Evolutionary conservation across 2,113 vertebrate genomes (phyloP), one percentile per base, ranked within the genome.

Genomic region (Sterna hirundo): DNA sequence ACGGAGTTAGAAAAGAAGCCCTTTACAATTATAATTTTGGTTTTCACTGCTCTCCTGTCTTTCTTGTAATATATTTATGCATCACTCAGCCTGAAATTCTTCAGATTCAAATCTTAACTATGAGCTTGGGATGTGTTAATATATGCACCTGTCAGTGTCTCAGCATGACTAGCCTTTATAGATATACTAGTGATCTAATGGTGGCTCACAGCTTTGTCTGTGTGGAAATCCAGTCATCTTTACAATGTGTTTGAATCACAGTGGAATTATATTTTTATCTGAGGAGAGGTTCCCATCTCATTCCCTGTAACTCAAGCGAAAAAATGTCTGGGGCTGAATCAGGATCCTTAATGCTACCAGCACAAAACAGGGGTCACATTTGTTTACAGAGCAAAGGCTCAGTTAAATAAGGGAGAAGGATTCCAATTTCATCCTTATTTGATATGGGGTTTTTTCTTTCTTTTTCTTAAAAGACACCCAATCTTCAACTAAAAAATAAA

Each of bases 381-480:
- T 88, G 9, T 78, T 61, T 72, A 34, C 2, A 69, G 72, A 57
- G 77, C 3, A 9, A 84, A 83, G 27, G 18, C 30, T 61, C 11
- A 36, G 60, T 83, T 92, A 92, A 94, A 80, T 55, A 82, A 90
- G 52, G 74, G 27, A 83, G 49, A 71, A 88, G 10, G 20, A 75
- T 95, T 97, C 95, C n/a, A 71, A 92, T 85, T 95, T 90, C 72
- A 87, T 75, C 38, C 38, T 55, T 42, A 52, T 89, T 95, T 96
- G 65, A 80, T 34, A 66, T 40, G 38, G 70, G 2, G 2, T 61
- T 82, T 76, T 68, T 47, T 8, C 44, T 60, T 61, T 57, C 30
- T 75, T 49, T 81, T 91, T 36, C 68, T 58, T 51, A 70, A 49
- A 88, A 78, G 71, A n/a, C 46, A 94, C 69, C 68, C 11, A 61